These are phyloP conservation scores for Poeciliopsis presidionis DNA, from an alignment of 2,797 vertebrate genomes.

Conservation along the genomic window DNA sequence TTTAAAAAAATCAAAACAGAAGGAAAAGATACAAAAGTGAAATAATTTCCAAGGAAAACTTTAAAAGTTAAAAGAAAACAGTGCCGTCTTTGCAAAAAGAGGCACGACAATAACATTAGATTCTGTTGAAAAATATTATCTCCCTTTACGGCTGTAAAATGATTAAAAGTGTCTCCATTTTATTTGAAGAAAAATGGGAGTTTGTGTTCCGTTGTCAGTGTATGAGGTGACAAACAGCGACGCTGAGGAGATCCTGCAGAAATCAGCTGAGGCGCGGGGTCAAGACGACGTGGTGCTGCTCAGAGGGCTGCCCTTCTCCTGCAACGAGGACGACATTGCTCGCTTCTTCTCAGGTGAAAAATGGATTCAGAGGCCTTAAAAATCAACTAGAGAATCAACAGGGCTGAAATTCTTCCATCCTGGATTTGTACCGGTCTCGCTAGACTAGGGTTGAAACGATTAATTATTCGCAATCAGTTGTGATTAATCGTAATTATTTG, in stretches of 20 bases:
- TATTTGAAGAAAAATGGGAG: not conserved
- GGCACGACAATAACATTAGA: not conserved
- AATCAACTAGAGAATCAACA: not conserved
- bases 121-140: not conserved
- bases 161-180: not conserved
- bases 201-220: conserved; percentile 73
- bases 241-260: conserved; percentile 84
- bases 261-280: conserved; percentile 24
- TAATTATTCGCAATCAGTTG: too few relatives aligned
- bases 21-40: not conserved
- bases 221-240: conserved; percentile 88
- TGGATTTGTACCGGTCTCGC: too few relatives aligned
- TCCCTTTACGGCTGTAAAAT: not conserved
- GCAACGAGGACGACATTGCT: conserved; percentile 82
- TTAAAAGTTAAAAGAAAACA: not conserved
- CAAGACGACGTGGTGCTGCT: conserved; percentile 83
- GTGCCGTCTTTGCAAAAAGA: not conserved
- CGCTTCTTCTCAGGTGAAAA: conserved; percentile 88
- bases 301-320: conserved; percentile 88
- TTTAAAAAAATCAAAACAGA: not conserved
- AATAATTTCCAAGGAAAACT: not conserved
- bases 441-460: too few relatives aligned
- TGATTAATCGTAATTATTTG: too few relatives aligned
- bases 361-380: not conserved
- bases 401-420: too few relatives aligned